phyloP scores from a whole-genome alignment of 2,113 vertebrate genomes.

The Peromyscus californicus region DNA sequence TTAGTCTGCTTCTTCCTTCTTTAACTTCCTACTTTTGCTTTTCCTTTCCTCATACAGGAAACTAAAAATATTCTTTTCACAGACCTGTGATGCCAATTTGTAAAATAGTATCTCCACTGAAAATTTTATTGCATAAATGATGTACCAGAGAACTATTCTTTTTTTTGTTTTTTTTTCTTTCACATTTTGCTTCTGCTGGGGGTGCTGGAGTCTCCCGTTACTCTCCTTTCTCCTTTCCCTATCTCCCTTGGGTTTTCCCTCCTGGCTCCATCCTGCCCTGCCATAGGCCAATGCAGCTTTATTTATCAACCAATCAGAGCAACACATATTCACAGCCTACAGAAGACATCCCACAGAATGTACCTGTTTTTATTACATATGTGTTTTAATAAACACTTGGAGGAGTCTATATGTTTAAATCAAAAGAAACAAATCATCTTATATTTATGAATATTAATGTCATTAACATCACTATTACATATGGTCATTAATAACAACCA shows the following conservation, averaged over 20 bases:
- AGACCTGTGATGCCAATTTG: neutral
- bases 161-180: too few relatives aligned
- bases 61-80: constrained; percentile 1
- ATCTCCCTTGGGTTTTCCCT: too few relatives aligned
- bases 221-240: too few relatives aligned
- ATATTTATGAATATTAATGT: neutral
- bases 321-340: too few relatives aligned
- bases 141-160: neutral
- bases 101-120: constrained; percentile 41
- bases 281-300: too few relatives aligned
- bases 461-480: neutral
- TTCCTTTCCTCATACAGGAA: constrained; percentile 31
- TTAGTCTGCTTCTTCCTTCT: neutral
- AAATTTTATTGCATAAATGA: constrained; percentile 24
- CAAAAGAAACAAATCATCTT: neutral
- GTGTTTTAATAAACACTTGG: neutral
- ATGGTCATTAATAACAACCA: neutral
- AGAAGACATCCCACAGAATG: too few relatives aligned
- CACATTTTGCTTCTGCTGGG: too few relatives aligned
- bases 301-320: too few relatives aligned
- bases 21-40: neutral
- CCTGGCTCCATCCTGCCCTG: too few relatives aligned
- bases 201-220: too few relatives aligned
- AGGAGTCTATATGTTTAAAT: neutral
- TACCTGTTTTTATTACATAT: neutral